Base-by-base conservation (phyloP, 2,113 vertebrate genomes). In the Paedocypris sp. region DNA sequence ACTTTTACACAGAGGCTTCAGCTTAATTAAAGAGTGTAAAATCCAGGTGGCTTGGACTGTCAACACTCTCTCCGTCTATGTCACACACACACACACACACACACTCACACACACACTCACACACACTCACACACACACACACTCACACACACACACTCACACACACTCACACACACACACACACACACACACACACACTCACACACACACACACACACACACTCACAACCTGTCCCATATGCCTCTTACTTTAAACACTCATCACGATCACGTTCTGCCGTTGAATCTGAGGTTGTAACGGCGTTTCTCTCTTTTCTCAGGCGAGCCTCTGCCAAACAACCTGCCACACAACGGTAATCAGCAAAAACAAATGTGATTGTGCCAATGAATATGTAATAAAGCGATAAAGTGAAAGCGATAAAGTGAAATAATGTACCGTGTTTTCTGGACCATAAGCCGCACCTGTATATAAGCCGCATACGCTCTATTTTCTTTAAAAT, bases 301-400 rank as follows among this genome's bases (percentile, higher is more conserved):
- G n/a, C 31, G 11, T 53, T 25, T 63, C 18, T 7, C 15, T 31
- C 51, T n/a, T 60, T 48, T 68, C 74, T 50, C 73, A 86, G 83
- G 83, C 77, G 73, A 78, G 51, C 62, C 73, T 28, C 69, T 72
- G n/a, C 75, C 77, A 67, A 80, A 78, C 70, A 71, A 47, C 47
- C 72, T 84, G 61, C 77, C 77, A 47, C 50, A 64, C 42, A 61
- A 25, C 31, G 81, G 83, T 86, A 71, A 60, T 60, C 33, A 53
- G 3, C 19, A 20, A 8, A 18, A 29, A 19, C 16, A 25, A 12
- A 26, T 43, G 18, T 29, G 36, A 7, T 7, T 28, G 8, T 16
- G 5, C 16, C n/a, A n/a, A n/a, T n/a, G n/a, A n/a, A n/a, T n/a
- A n/a, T n/a, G n/a, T n/a, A n/a, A n/a, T n/a, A n/a, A n/a, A n/a